Conservation (phyloP, 2,113 vertebrate species). For the Sphaerodactylus townsendi region DNA sequence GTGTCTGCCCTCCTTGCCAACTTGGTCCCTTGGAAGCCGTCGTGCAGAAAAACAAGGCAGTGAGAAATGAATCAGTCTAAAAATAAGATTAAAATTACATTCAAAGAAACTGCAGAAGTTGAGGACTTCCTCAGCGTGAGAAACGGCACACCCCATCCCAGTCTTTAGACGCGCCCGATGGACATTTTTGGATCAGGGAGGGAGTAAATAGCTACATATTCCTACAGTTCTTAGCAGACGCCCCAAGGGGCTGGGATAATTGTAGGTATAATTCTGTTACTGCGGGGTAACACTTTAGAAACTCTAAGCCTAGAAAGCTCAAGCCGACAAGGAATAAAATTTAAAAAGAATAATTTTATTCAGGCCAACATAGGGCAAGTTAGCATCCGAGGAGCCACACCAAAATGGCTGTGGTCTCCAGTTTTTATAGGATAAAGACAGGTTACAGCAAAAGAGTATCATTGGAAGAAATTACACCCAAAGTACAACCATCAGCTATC, state of each 20-base stretch:
- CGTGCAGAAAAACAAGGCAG: accelerated
- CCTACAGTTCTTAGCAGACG: neutral
- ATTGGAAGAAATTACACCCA: too few relatives aligned
- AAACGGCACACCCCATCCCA: neutral
- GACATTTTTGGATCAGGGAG: neutral
- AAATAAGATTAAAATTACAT: neutral
- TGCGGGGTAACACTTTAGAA: too few relatives aligned
- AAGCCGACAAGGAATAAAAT: too few relatives aligned
- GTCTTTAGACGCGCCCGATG: too few relatives aligned
- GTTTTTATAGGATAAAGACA: too few relatives aligned
- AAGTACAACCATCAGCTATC: too few relatives aligned
- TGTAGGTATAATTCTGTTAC: neutral
- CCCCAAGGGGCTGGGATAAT: neutral
- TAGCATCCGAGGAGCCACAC: too few relatives aligned
- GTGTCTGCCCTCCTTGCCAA: neutral
- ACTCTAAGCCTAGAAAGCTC: too few relatives aligned
- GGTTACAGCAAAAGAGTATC: too few relatives aligned
- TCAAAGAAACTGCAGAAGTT: neutral
- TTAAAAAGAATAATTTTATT: too few relatives aligned
- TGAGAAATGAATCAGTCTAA: neutral
- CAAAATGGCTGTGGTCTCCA: too few relatives aligned
- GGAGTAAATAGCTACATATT: neutral
- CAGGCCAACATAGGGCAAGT: too few relatives aligned
- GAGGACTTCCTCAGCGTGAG: neutral
- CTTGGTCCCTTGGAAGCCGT: neutral